Evolutionary conservation across 2,113 vertebrate genomes (phyloP).

Genomic region (Peromyscus californicus): DNA sequence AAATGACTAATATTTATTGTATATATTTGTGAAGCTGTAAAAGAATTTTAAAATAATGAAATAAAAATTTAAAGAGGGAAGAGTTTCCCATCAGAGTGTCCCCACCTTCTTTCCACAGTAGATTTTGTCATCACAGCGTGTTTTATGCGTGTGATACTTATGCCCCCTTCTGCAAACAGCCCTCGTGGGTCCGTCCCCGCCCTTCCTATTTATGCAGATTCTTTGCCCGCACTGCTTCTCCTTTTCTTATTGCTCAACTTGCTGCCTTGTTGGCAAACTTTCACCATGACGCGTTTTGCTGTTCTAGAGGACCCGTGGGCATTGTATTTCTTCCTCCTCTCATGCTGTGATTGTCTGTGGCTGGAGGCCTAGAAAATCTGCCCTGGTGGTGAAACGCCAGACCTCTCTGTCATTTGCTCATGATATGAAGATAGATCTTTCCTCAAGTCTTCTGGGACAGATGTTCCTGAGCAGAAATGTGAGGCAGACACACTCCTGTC

Average conservation of each 20-base stretch:
- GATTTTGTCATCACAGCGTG: background rate
- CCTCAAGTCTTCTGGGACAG: background rate
- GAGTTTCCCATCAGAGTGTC: no score
- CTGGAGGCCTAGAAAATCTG: background rate
- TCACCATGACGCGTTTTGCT: background rate
- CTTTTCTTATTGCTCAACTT: background rate
- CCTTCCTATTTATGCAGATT: background rate
- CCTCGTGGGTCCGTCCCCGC: no score
- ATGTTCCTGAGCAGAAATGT: background rate
- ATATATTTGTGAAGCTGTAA: background rate
- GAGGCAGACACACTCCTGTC: background rate
- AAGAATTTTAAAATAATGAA: background rate
- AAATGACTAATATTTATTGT: background rate
- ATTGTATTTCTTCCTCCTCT: background rate
- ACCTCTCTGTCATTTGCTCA: background rate
- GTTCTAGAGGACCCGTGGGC: background rate
- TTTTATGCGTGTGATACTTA: background rate
- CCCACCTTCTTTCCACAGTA: fast-evolving
- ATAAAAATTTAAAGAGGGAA: background rate
- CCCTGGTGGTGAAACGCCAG: background rate
- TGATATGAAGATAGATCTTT: background rate
- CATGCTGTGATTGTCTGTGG: background rate
- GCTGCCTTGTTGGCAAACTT: background rate
- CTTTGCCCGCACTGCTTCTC: no score
- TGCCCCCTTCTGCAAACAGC: background rate